A percentile compares a stretch with the other conserved stretches of the same genome.
phyloP scores from a whole-genome alignment of 2,113 vertebrate species.

The Atrichornis clamosus region DNA sequence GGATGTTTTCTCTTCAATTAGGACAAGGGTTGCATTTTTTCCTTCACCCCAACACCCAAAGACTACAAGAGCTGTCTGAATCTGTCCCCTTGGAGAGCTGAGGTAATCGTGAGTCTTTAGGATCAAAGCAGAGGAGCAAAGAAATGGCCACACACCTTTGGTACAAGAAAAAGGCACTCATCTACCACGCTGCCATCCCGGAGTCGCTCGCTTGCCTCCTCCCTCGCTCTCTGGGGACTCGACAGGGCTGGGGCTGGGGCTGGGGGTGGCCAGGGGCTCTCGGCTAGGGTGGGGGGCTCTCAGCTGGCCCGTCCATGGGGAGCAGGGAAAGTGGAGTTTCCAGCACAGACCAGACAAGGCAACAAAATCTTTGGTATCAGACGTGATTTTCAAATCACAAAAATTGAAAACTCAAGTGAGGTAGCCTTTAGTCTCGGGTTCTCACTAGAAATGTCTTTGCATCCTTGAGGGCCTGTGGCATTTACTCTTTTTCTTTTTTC shows the following conservation, averaged over 20 bases:
- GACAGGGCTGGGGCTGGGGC: background rate
- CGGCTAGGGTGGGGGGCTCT: background rate
- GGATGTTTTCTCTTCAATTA: background rate
- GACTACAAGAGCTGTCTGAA: conserved; percentile 17
- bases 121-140: conserved; percentile 60
- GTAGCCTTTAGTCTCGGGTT: conserved; percentile 91
- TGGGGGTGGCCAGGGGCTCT: background rate
- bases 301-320: background rate
- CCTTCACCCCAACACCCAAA: conserved; percentile 44
- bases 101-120: conserved; percentile 49
- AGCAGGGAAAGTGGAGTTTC: conserved; percentile 61
- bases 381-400: conserved; percentile 96
- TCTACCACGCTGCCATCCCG: conserved; percentile 78
- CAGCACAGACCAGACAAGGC: conserved; percentile 90
- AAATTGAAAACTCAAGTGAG: conserved; percentile 88
- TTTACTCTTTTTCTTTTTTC: background rate
- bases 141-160: conserved; percentile 81
- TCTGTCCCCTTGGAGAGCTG: conserved; percentile 36
- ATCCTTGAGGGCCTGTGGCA: conserved; percentile 57
- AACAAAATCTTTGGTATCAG: conserved; percentile 98
- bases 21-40: background rate
- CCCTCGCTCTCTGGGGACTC: conserved; percentile 40
- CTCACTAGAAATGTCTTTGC: conserved; percentile 91
- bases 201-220: conserved; percentile 55
- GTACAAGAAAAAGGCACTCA: conserved; percentile 98